Evolutionary conservation across 2,797 vertebrate genomes (phyloP).

Genomic region (Falco novaeseelandiae): DNA sequence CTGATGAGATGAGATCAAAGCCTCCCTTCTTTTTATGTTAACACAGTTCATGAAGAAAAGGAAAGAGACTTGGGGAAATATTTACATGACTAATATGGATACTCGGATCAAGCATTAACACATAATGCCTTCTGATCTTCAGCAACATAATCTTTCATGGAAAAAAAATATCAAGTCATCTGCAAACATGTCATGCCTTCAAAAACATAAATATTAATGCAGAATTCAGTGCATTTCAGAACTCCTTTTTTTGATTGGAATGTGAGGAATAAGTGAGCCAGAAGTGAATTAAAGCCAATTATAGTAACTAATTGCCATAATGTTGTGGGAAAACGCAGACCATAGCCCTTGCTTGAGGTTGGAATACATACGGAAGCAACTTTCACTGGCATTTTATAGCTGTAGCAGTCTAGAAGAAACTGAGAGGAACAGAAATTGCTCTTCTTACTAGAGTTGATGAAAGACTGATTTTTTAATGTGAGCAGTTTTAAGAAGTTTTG

Average conservation of each 20-base stretch:
- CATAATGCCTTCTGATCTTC: background rate
- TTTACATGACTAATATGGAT: background rate
- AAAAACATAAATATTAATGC: background rate
- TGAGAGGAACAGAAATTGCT: background rate
- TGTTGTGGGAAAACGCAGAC: background rate
- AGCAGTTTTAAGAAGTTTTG: background rate
- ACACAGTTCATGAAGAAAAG: background rate
- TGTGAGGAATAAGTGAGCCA: background rate
- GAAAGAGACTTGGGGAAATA: background rate
- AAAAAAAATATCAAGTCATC: background rate
- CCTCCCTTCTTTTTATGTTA: background rate
- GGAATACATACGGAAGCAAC: background rate
- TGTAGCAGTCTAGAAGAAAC: background rate
- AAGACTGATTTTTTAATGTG: background rate
- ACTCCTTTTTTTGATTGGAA: constrained; percentile 14
- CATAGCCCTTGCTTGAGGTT: background rate
- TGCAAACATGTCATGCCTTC: background rate
- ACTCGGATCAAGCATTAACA: background rate
- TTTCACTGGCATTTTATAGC: background rate
- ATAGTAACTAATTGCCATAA: constrained; percentile 28
- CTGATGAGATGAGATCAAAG: constrained; percentile 13
- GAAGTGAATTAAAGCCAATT: constrained; percentile 8
- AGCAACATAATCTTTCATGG: background rate
- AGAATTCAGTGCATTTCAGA: background rate
- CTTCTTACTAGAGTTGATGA: background rate